Evolutionary conservation across 1,140 invertebrate species (phyloP).

Genomic region (Lasioglossum baleicum): DNA sequence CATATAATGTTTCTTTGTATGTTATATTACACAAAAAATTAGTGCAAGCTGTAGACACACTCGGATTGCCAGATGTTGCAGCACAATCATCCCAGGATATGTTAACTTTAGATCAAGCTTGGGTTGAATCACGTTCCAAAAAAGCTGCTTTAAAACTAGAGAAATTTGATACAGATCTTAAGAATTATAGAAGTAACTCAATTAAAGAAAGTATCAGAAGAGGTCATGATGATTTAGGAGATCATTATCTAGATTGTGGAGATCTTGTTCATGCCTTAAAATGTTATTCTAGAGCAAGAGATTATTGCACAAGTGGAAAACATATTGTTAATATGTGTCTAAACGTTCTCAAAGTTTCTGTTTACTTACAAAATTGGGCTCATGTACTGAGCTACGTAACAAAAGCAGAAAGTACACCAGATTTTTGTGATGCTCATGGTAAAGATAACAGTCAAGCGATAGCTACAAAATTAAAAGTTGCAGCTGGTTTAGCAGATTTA

Average conservation of each 20-base stretch:
- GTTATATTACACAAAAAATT: slow-evolving; percentile 94
- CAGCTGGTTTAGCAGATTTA: slow-evolving; percentile 95
- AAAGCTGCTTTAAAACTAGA: slow-evolving; percentile 97
- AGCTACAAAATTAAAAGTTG: slow-evolving; percentile 94
- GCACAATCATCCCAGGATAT: slow-evolving; percentile 87
- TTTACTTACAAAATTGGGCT: slow-evolving; percentile 98
- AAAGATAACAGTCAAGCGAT: slow-evolving; percentile 90
- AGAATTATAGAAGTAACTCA: slow-evolving; percentile 99
- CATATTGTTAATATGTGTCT: slow-evolving; percentile 99
- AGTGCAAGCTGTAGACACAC: slow-evolving; percentile 85
- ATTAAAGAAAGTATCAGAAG: slow-evolving; percentile 96
- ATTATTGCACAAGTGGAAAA: slow-evolving; percentile 99
- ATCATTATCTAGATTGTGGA: slow-evolving; percentile 98
- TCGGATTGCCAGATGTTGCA: slow-evolving; percentile 86
- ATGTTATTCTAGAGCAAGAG: slow-evolving; percentile 97
- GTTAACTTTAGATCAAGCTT: slow-evolving; percentile 90
- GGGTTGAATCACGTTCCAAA: slow-evolving; percentile 96
- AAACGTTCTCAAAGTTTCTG: slow-evolving; percentile 98
- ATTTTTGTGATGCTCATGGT: slow-evolving; percentile 89
- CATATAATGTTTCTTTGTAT: slow-evolving; percentile 96
- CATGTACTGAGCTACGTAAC: slow-evolving; percentile 98
- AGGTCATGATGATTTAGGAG: slow-evolving; percentile 98
- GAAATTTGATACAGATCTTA: slow-evolving; percentile 98
- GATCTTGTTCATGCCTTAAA: slow-evolving; percentile 98
- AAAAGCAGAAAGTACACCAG: slow-evolving; percentile 96